Conservation (phyloP, 1,140 invertebrate species). For the Aleiodes sp. region DNA sequence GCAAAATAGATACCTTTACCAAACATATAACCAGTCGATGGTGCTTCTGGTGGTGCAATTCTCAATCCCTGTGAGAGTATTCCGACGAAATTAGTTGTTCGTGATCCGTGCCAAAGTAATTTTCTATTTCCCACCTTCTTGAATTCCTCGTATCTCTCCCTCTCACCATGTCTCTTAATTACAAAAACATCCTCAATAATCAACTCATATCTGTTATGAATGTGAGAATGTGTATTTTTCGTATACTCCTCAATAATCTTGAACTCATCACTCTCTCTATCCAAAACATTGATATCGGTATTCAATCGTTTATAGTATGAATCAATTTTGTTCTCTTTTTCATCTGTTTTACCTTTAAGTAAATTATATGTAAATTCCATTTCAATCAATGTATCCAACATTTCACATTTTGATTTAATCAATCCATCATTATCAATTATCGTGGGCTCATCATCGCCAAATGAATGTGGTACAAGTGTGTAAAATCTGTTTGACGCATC, state of each 20-base stretch:
- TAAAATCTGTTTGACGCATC: constrained; percentile 93
- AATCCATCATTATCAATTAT: constrained; percentile 80
- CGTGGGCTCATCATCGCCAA: constrained; percentile 85
- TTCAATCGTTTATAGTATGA: constrained; percentile 91
- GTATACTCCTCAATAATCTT: constrained; percentile 80
- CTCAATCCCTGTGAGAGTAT: constrained; percentile 96
- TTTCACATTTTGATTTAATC: constrained; percentile 85
- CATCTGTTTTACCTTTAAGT: constrained; percentile 71
- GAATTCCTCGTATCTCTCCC: constrained; percentile 84
- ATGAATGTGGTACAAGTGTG: constrained; percentile 94
- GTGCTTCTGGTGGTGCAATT: constrained; percentile 96
- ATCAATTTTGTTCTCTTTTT: constrained; percentile 78
- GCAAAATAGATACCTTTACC: constrained; percentile 97
- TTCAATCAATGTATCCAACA: constrained; percentile 92
- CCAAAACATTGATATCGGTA: constrained; percentile 80
- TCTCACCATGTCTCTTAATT: constrained; percentile 81
- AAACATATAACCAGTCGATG: constrained; percentile 97
- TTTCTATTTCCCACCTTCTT: constrained; percentile 85
- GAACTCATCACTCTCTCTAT: constrained; percentile 79
- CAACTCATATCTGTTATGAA: constrained; percentile 82
- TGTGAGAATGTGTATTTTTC: constrained; percentile 87
- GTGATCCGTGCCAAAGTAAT: constrained; percentile 96
- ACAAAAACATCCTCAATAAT: constrained; percentile 81
- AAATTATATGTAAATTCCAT: constrained; percentile 95
- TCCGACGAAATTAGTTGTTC: constrained; percentile 93